These are phyloP conservation scores for Tragulus kanchil DNA, from an alignment of 2,113 vertebrate genomes.

Conservation along the genomic window DNA sequence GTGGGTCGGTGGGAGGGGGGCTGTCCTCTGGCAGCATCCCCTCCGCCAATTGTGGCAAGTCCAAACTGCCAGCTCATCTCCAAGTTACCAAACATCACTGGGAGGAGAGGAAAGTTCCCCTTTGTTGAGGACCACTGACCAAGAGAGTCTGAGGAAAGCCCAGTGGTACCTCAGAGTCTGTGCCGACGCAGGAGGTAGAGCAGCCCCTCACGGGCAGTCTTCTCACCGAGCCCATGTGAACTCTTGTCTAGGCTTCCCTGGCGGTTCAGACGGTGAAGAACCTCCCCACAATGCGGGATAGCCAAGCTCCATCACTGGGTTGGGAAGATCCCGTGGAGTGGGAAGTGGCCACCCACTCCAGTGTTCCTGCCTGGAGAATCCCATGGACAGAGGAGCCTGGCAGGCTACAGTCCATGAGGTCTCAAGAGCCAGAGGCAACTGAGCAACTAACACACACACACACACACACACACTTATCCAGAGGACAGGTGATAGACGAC, in stretches of 20 bases:
- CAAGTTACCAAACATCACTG: not conserved
- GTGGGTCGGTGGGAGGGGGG: not conserved
- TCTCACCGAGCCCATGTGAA: not conserved
- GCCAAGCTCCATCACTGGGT: not conserved
- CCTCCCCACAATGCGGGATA: not conserved
- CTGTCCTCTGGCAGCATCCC: not conserved
- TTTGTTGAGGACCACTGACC: not conserved
- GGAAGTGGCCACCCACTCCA: not conserved
- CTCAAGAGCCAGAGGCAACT: not conserved
- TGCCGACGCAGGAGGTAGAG: not conserved
- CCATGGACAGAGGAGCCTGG: not conserved
- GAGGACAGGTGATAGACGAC: too few species aligned
- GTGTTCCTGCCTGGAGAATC: not conserved
- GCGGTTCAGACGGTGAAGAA: not conserved
- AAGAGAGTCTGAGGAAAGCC: not conserved
- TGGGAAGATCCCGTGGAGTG: not conserved
- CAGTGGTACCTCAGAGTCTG: too few species aligned
- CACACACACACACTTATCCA: too few species aligned
- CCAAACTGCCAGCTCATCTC: not conserved
- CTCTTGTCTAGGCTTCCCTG: not conserved
- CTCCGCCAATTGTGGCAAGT: not conserved
- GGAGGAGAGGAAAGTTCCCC: not conserved
- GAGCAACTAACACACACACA: not conserved
- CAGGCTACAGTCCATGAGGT: accelerated
- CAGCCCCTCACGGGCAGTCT: accelerated